Conservation (phyloP, 2,797 vertebrate species). For the Aldrovandia affinis region DNA sequence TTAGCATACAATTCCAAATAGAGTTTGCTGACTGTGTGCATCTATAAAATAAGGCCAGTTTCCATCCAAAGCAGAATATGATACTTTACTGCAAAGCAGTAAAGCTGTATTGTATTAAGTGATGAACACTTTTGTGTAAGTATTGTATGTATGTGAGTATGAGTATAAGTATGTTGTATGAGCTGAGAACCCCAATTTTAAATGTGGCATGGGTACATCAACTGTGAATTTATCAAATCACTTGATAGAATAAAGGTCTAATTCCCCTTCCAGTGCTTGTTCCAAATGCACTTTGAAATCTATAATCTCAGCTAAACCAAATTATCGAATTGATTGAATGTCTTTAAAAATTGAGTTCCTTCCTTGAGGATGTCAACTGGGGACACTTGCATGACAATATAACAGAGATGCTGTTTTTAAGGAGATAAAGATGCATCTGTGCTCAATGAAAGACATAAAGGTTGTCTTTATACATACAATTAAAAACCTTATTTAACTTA, state of each 20-base stretch:
- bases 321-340: background rate
- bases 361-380: background rate
- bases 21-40: background rate
- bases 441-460: background rate
- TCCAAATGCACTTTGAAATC: background rate
- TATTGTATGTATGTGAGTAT: too few relatives aligned
- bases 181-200: background rate
- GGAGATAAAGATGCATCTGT: background rate
- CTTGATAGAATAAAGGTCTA: background rate
- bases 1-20: background rate
- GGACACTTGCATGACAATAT: background rate
- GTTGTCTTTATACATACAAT: background rate
- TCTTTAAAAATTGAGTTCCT: background rate
- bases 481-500: background rate
- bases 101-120: too few relatives aligned
- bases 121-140: background rate
- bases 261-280: background rate
- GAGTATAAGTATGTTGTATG: background rate
- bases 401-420: background rate
- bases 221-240: background rate
- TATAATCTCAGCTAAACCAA: background rate
- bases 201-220: background rate
- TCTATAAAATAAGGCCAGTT: background rate
- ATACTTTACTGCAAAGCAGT: too few relatives aligned
- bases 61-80: too few relatives aligned